Evolutionary conservation across 37 sponge, comb jelly and placozoan species (phyloP).

Genomic region (Beroe forskalii): DNA sequence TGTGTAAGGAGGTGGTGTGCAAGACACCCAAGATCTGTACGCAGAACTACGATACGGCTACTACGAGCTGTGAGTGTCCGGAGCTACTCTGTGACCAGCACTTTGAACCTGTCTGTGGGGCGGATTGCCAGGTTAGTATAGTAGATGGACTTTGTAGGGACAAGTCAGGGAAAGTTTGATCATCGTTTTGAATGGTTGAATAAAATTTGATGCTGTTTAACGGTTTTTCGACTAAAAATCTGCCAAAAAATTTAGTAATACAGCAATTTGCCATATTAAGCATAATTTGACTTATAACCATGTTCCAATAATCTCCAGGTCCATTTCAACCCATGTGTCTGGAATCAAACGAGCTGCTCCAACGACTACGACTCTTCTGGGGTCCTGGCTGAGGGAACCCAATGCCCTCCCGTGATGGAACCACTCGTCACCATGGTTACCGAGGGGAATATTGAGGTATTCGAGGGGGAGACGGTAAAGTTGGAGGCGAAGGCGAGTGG

Average conservation of each 20-base stretch:
- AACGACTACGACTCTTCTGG: conserved; percentile 33
- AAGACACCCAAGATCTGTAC: conserved; percentile 39
- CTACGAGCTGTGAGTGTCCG: conserved; percentile 23
- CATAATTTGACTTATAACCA: too few relatives aligned
- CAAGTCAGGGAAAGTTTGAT: too few relatives aligned
- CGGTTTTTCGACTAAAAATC: too few relatives aligned
- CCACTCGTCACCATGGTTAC: conserved; percentile 14
- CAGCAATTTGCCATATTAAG: too few relatives aligned
- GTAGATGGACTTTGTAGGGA: too few relatives aligned
- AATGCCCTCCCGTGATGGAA: conserved; percentile 1
- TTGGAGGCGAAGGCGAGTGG: neutral
- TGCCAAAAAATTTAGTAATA: too few relatives aligned
- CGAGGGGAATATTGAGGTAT: neutral
- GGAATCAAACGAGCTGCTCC: conserved; percentile 49
- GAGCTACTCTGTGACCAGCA: neutral
- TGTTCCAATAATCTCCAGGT: too few relatives aligned
- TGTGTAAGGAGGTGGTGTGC: conserved; percentile 5
- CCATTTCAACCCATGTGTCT: conserved; percentile 49
- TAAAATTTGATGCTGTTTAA: too few relatives aligned
- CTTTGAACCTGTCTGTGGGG: conserved; percentile 45
- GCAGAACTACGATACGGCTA: conserved; percentile 45
- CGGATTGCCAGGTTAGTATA: conserved; percentile 37
- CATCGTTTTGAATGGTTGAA: too few relatives aligned
- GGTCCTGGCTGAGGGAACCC: neutral
- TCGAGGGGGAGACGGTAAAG: neutral